Evolutionary conservation across 1,140 invertebrate species (phyloP), one percentile per base, ranked within the genome.

Genomic region (Dysdera silvatica): DNA sequence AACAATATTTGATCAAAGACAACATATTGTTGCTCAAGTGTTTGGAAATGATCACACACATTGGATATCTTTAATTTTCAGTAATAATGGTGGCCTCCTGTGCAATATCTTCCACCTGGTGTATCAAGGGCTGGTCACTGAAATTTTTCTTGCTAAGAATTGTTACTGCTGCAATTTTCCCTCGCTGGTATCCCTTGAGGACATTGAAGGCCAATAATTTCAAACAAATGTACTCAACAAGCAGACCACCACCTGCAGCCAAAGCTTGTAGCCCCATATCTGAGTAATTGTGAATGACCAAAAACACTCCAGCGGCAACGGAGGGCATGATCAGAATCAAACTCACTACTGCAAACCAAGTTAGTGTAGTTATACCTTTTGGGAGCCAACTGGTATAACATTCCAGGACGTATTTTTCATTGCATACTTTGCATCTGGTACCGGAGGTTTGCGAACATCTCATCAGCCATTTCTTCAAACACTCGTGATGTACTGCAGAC

Each of bases 401-500:
- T 33, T 71, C 88, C 87, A 89, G 69, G 85, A 84, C 70, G 89
- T 71, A 71, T 41, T 57, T 28, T 18, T 84, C 82, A 53, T 84
- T 83, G 75, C 88, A 90, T 1, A 90, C 86, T 76, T 88, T 88
- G 74, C 87, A 90, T 29, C 81, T 80, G 8, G 88, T 72, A n/a
- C n/a, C n/a, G n/a, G n/a, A n/a, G n/a, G 63, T 81, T 84, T 40
- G 86, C 83, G 3, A 81, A 78, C 57, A 80, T 84, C 37, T 80
- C 76, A 90, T 84, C 1, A 91, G 82, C 89, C 89, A 92, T 67
- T 87, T 82, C 59, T 87, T 82, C n/a, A 95, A 79, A 77, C 91
- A 95, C 72, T 93, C 87, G 71, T 95, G 91, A 77, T 95, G 91
- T n/a, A 93, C 91, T 28, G 84, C 85, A 29, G 87, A 85, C 5